Evolutionary conservation across 2,888 invertebrate species (phyloP).

Genomic region (Scaptomyza caliginosa): DNA sequence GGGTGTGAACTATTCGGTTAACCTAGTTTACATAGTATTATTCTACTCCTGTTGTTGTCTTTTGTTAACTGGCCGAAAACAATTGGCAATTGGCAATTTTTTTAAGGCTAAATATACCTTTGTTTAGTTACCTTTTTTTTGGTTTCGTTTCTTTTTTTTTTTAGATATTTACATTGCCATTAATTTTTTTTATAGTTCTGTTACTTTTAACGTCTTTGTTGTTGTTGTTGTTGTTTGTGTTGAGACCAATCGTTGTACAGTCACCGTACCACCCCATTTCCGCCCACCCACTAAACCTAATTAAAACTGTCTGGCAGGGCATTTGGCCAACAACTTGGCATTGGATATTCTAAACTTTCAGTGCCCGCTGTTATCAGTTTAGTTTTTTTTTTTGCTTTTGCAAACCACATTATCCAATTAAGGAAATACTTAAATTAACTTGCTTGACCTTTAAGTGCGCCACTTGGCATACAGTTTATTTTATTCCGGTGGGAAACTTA

Average conservation of each 20-base stretch:
- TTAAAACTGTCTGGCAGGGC: constrained; percentile 48
- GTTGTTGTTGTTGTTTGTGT: constrained; percentile 4
- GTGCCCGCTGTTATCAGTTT: constrained; percentile 46
- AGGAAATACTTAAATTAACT: constrained; percentile 38
- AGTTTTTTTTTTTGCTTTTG: not conserved
- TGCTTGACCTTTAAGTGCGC: constrained; percentile 18
- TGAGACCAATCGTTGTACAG: constrained; percentile 38
- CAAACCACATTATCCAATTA: constrained; percentile 48
- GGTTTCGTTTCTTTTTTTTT: too few relatives aligned
- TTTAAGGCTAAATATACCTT: constrained; percentile 55
- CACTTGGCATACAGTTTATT: constrained; percentile 5
- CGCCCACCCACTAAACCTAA: constrained; percentile 35
- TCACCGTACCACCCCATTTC: not conserved
- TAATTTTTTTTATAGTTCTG: constrained; percentile 68
- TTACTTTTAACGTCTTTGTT: constrained; percentile 37
- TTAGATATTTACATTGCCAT: constrained; percentile 64
- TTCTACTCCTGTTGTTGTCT: constrained; percentile 25
- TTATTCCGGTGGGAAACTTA: not conserved
- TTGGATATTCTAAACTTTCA: constrained; percentile 40
- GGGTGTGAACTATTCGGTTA: constrained; percentile 63
- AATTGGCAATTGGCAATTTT: constrained; percentile 67
- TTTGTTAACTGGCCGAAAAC: constrained; percentile 34
- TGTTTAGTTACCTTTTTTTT: constrained; percentile 54
- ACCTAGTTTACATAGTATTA: constrained; percentile 57
- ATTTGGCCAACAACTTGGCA: constrained; percentile 33